These are phyloP conservation scores for Scomber japonicus DNA, from an alignment of 2,113 vertebrate genomes.

Conservation along the genomic window DNA sequence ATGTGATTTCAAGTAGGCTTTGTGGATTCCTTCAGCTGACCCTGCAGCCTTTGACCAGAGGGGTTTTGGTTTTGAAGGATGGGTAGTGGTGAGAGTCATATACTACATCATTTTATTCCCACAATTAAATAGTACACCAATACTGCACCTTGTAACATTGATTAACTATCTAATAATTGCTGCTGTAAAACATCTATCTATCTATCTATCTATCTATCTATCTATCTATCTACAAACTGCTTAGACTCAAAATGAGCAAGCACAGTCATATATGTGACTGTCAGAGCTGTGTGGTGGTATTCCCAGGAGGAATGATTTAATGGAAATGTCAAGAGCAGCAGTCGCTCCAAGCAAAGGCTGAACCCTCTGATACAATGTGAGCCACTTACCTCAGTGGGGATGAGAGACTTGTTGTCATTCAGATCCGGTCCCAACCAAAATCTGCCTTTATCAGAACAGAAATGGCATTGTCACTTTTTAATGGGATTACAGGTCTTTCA, in stretches of 20 bases:
- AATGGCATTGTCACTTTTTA: conserved; percentile 77
- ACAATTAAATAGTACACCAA: neutral
- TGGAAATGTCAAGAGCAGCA: conserved; percentile 78
- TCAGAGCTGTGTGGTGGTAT: conserved; percentile 33
- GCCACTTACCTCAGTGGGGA: conserved; percentile 64
- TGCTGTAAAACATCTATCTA: conserved; percentile 1
- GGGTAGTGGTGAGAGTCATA: neutral
- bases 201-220: conserved; percentile 26
- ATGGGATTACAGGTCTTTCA: conserved; percentile 74
- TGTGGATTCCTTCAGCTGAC: conserved; percentile 70
- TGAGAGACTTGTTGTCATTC: conserved; percentile 78
- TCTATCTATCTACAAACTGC: conserved; percentile 16
- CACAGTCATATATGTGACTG: conserved; percentile 46
- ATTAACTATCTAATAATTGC: conserved; percentile 11
- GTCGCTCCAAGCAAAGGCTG: conserved; percentile 70
- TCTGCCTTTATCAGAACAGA: conserved; percentile 77
- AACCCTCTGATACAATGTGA: conserved; percentile 57
- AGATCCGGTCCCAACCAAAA: conserved; percentile 55
- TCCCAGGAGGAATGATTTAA: conserved; percentile 74
- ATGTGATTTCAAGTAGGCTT: conserved; percentile 64
- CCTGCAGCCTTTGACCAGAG: conserved; percentile 58
- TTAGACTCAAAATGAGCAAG: conserved; percentile 28
- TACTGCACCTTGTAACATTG: conserved; percentile 5
- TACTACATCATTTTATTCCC: neutral
- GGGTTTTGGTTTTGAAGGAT: no score